Base-by-base conservation (phyloP, 1,140 invertebrate genomes). In the Drosophila willistoni region DNA sequence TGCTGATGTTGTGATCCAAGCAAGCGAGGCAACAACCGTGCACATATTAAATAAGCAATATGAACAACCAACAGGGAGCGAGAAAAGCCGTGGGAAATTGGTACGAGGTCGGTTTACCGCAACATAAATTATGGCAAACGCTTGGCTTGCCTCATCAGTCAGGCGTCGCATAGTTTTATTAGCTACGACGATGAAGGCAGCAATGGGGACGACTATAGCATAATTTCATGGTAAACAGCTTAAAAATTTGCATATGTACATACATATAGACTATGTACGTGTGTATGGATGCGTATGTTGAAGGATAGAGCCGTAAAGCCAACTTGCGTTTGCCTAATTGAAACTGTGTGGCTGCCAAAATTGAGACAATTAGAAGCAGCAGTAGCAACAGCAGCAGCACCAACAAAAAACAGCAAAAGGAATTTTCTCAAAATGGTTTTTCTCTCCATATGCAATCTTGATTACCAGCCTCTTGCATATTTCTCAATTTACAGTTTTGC, bases 31-130 rank as follows among this genome's bases (percentile, higher is more conserved):
- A 62, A 62, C 60, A 62, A 62, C 71, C 82, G 79, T 79, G 83
- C 79, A 87, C 83, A 86, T 86, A 86, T 86, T 86, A 87, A 86
- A 86, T 87, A 86, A 86, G 83, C 82, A 87, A 86, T 83, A 87
- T 87, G 83, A 79, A 87, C 82, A 83, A 71, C 22, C 39, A 22
- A 33, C n/a, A 60, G 66, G 39, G 44, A 41, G 44, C 14, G 14
- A 7, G 2, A 33, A 51, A 14, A 39, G 59, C 61, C 67, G 68
- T 47, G 54, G 64, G 67, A 68, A 74, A 79, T 73, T 75, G 73
- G 67, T 7, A 22, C 54, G 63, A 14, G 7, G 51, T 44, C 25
- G 83, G 84, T 80, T 89, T 80, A 82, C 84, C 84, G 73, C 83
- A 87, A 83, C 83, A 87, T 87, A 87, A 87, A 87, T 87, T 87